A percentile compares a stretch with the other conserved stretches of the same genome.
These are phyloP conservation scores for Amblyopsis rosae DNA, from an alignment of 2,113 vertebrate genomes.

Conservation along the genomic window DNA sequence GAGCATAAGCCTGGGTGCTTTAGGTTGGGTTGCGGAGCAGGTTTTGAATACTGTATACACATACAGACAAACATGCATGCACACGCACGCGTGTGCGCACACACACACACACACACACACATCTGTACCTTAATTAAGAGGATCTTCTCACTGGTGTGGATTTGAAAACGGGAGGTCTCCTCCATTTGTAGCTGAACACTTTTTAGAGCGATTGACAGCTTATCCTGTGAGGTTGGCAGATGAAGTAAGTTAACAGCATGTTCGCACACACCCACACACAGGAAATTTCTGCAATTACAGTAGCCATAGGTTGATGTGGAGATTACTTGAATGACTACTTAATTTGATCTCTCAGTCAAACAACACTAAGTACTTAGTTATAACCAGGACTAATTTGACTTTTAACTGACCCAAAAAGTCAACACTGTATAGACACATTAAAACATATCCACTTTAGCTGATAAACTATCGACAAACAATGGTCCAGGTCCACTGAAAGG, in stretches of 20 bases:
- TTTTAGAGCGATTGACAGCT: constrained; percentile 61
- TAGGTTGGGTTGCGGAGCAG: not conserved
- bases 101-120: constrained; percentile 1
- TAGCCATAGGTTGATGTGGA: not conserved
- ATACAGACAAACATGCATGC: not conserved
- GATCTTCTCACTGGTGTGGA: constrained; percentile 68
- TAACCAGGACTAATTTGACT: constrained; percentile 1
- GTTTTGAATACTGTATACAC: not conserved
- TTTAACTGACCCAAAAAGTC: constrained; percentile 16
- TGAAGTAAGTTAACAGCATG: not conserved
- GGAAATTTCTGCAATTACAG: not conserved
- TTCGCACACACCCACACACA: constrained; percentile 27
- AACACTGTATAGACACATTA: constrained; percentile 17
- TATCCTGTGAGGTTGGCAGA: constrained; percentile 52
- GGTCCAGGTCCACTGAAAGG: constrained; percentile 12
- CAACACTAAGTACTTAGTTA: constrained; percentile 26
- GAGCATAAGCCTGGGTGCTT: not conserved
- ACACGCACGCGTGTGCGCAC: not conserved
- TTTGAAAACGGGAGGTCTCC: constrained; percentile 60
- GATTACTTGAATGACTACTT: constrained; percentile 22
- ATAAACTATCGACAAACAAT: constrained; percentile 3
- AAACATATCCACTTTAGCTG: constrained; percentile 6
- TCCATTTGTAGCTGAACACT: constrained; percentile 60
- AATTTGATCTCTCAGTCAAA: constrained; percentile 17
- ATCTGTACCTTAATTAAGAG: constrained; percentile 67